Percentiles rank a stretch among this genome's conserved stretches.
These are phyloP conservation scores for Aurelia coerulea DNA, from an alignment of 30 jellyfish, hydroid and myxozoan species.

Conservation along the genomic window DNA sequence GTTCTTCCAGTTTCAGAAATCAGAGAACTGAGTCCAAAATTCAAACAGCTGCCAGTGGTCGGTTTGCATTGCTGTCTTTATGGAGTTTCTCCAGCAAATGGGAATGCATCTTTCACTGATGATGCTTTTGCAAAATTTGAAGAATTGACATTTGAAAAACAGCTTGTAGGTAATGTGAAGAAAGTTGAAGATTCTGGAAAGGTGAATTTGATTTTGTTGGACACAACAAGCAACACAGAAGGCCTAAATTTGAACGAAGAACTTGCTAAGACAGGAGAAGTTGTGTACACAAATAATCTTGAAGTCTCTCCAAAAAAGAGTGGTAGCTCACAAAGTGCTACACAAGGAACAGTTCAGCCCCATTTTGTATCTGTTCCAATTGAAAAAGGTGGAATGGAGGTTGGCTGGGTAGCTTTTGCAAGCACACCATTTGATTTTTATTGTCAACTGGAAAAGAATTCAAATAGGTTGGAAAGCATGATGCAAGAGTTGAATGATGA, in stretches of 20 bases:
- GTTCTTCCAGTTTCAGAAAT: conserved; percentile 30
- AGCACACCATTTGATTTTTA: conserved; percentile 71
- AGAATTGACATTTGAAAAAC: conserved; percentile 55
- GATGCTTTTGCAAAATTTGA: conserved; percentile 59
- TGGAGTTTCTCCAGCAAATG: conserved; percentile 50
- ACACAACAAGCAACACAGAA: conserved; percentile 58
- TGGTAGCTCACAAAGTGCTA: conserved; percentile 16
- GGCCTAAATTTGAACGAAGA: conserved; percentile 64
- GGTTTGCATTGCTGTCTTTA: conserved; percentile 71
- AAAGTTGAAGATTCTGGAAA: conserved; percentile 40
- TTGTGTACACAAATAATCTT: conserved; percentile 9
- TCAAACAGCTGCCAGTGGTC: conserved; percentile 56
- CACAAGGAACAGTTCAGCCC: background rate
- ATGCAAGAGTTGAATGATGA: conserved; percentile 72
- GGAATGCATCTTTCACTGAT: conserved; percentile 1
- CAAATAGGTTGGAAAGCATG: conserved; percentile 40
- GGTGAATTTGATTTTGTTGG: conserved; percentile 48
- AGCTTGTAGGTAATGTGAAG: conserved; percentile 61
- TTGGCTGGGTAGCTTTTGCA: conserved; percentile 63
- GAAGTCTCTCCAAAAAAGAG: background rate
- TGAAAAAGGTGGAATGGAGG: conserved; percentile 52
- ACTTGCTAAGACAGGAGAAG: conserved; percentile 43
- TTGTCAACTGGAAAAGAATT: conserved; percentile 62
- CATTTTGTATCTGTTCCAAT: conserved; percentile 34
- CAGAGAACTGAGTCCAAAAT: conserved; percentile 50